These are phyloP conservation scores for Anas georgica DNA, from an alignment of 2,797 vertebrate species.

Conservation along the genomic window DNA sequence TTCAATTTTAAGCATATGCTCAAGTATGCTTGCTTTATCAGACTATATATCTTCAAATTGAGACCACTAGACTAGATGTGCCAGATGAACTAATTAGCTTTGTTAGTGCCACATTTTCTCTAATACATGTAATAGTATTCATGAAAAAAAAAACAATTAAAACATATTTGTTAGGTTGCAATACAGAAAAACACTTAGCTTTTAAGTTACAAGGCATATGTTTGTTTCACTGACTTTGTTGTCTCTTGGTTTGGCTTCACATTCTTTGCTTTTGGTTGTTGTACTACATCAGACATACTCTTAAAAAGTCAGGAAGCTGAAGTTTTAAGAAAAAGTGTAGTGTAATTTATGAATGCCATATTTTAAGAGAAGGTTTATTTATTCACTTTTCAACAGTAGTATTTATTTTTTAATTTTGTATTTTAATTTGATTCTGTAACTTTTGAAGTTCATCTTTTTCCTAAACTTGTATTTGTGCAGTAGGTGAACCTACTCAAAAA, in stretches of 20 bases:
- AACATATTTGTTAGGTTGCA: fast-evolving
- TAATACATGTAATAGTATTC: not conserved
- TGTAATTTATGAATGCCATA: not conserved
- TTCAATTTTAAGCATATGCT: not conserved
- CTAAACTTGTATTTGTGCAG: not conserved
- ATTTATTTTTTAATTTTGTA: not conserved
- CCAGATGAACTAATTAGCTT: not conserved
- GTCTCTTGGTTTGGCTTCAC: not conserved
- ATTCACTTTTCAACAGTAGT: not conserved
- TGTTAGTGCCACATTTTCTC: not conserved
- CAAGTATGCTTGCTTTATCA: not conserved
- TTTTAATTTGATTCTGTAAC: not conserved
- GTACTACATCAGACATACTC: not conserved
- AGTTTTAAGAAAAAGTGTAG: not conserved
- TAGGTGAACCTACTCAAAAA: not conserved
- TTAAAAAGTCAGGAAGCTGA: not conserved
- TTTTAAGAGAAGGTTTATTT: not conserved
- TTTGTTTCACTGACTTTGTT: not conserved
- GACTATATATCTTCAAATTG: not conserved
- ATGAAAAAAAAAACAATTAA: not conserved
- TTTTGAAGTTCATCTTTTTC: not conserved
- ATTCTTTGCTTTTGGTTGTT: not conserved
- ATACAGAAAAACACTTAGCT: not conserved
- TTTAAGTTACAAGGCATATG: not conserved
- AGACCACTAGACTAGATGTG: not conserved